A percentile compares a stretch with the other conserved stretches of the same genome.
Evolutionary conservation across 2,888 invertebrate genomes (phyloP).

Genomic region (Tetanocera ferruginea): DNA sequence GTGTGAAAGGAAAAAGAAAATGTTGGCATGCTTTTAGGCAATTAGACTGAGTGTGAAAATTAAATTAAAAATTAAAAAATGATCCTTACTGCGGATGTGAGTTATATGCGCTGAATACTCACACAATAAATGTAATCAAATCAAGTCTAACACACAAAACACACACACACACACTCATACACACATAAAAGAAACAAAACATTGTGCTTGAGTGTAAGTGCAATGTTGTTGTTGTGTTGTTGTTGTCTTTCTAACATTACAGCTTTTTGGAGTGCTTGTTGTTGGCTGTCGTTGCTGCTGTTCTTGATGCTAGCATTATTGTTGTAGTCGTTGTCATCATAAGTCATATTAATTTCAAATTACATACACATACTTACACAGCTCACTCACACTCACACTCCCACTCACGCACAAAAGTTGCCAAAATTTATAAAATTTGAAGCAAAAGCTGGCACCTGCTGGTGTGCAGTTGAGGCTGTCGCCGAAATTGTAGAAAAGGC

Average conservation of each 20-base stretch:
- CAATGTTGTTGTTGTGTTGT: background rate
- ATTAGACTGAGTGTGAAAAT: too few relatives aligned
- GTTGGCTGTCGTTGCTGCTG: background rate
- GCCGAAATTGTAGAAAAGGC: background rate
- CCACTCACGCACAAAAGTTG: background rate
- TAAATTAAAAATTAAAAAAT: too few relatives aligned
- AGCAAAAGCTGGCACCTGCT: background rate
- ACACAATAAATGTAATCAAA: too few relatives aligned
- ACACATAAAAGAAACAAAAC: background rate
- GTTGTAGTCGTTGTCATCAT: constrained; percentile 1
- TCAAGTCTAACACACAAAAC: background rate
- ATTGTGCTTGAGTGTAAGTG: too few relatives aligned
- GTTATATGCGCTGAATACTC: too few relatives aligned
- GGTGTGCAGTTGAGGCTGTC: background rate
- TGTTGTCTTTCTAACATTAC: background rate
- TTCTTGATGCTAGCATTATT: background rate
- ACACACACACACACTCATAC: constrained; percentile 8
- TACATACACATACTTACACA: background rate
- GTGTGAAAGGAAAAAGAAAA: too few relatives aligned
- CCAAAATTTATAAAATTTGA: background rate
- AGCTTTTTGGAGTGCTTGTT: background rate
- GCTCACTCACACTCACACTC: background rate
- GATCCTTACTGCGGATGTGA: too few relatives aligned
- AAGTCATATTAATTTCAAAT: constrained; percentile 15
- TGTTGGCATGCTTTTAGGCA: too few relatives aligned